Percentiles rank a stretch among this genome's conserved stretches.
These are phyloP conservation scores for Drosophila sechellia DNA, from an alignment of 1,140 invertebrate species.

Conservation along the genomic window DNA sequence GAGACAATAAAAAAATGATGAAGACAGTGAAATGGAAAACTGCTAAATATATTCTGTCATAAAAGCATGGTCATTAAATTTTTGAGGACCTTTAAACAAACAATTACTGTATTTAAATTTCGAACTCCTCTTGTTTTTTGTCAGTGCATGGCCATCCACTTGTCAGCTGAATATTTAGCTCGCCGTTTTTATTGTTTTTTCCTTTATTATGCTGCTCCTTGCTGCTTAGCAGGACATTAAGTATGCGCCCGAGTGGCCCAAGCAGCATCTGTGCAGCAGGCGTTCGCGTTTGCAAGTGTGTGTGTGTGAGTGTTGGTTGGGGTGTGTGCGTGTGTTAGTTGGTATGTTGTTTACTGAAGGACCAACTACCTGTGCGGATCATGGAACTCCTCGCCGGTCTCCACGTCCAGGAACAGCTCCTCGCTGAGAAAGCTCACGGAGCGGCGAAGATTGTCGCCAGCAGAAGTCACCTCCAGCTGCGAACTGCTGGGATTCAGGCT, in stretches of 20 bases:
- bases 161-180: slow-evolving; percentile 8
- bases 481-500: slow-evolving; percentile 1
- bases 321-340: slow-evolving; percentile 1
- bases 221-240: slow-evolving; percentile 37
- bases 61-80: no score
- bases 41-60: no score
- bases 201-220: background rate
- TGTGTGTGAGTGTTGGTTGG: background rate
- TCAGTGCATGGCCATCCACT: slow-evolving; percentile 1
- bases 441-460: slow-evolving; percentile 25
- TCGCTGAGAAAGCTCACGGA: slow-evolving; percentile 60
- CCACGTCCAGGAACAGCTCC: slow-evolving; percentile 60
- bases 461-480: slow-evolving; percentile 24
- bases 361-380: slow-evolving; percentile 57
- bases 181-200: slow-evolving; percentile 12
- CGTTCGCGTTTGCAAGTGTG: background rate
- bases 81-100: no score
- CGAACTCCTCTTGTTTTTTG: background rate
- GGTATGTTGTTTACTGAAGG: slow-evolving; percentile 3
- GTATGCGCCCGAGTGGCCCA: slow-evolving; percentile 41
- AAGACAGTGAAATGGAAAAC: no score
- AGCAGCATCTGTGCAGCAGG: background rate
- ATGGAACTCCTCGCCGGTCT: slow-evolving; percentile 47
- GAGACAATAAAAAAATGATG: no score
- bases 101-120: no score